Evolutionary conservation across 35 echinoderm and acorn worm genomes (phyloP), one percentile per base, ranked within the genome.

Genomic region (Stichopus chloronotus): DNA sequence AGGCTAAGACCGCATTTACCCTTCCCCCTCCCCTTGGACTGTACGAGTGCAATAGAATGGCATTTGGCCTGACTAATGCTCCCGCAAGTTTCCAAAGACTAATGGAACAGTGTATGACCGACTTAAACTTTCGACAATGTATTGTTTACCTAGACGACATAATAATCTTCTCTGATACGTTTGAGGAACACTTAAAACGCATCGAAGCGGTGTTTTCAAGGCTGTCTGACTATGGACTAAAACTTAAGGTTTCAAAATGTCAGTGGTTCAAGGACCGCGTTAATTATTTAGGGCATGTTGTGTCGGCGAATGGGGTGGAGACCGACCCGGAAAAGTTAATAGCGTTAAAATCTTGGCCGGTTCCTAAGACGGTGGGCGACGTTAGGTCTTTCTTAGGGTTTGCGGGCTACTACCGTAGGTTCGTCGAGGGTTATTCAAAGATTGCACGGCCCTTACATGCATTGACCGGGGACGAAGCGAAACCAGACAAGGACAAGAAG

Each of bases 1-100:
- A 83, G 58, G 53, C 55, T 22, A 95, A 95, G 25, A 95, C 91
- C 9, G 91, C 85, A 1, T 95, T 95, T 58, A 92, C 91, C 9
- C 72, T 76, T 76, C n/a, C 72, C 4, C 6, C 61, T 4, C 86
- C 90, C n/a, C 11, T 80, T 53, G 74, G 90, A n/a, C 24, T 80
- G 1, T 80, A 72, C 58, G 77, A 92, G 59, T 92, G 72, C 24
- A 92, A 92, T 25, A 4, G 90, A 5, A 79, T 92, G 89, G 25
- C 89, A 78, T 79, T 78, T 78, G 89, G 74, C 8, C 19, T 92
- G 5, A 56, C 55, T 53, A 58, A 78, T n/a, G 54, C 90, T 11
- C 72, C 90, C 2, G 57, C 52, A 10, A 79, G 25, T 5, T 91
- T 91, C 63, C 89, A 91, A 77, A 14, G 63, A 8, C 17, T 77